phyloP scores from a whole-genome alignment of 2,888 invertebrate genomes.

The Girardia tigrina region DNA sequence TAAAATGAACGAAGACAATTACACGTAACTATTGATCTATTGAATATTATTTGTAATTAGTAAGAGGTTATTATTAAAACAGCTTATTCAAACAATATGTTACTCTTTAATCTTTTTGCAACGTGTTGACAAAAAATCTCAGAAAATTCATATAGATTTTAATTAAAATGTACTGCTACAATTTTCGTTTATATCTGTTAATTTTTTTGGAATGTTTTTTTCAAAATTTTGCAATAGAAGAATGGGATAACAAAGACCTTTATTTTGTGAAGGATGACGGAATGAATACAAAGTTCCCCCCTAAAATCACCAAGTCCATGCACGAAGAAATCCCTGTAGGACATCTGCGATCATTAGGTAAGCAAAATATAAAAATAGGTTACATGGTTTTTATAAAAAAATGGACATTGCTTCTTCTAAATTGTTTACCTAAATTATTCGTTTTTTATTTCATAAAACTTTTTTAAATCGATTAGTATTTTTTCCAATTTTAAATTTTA shows the following conservation, averaged over 20 bases:
- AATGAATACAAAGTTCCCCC: slow-evolving; percentile 13
- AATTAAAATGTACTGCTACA: not conserved
- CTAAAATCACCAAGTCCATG: not conserved
- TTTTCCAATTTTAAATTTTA: no score
- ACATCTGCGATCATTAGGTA: slow-evolving; percentile 32
- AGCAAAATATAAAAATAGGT: no score
- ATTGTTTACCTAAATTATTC: no score
- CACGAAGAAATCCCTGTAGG: slow-evolving; percentile 26
- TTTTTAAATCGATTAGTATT: no score
- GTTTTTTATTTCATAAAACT: no score
- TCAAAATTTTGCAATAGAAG: not conserved
- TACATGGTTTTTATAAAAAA: no score
- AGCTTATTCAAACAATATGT: slow-evolving; percentile 11
- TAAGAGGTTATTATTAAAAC: no score
- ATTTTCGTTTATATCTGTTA: not conserved
- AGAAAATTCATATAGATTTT: not conserved
- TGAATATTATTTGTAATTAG: no score
- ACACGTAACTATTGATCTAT: no score
- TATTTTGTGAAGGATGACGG: not conserved
- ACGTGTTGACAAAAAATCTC: not conserved
- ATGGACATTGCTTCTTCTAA: no score
- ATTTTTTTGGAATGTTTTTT: not conserved
- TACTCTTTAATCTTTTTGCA: not conserved
- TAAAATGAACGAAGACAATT: no score
- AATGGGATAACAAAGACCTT: not conserved